These are phyloP conservation scores for Leptodactylus fallax DNA, from an alignment of 2,797 vertebrate species.

Conservation along the genomic window DNA sequence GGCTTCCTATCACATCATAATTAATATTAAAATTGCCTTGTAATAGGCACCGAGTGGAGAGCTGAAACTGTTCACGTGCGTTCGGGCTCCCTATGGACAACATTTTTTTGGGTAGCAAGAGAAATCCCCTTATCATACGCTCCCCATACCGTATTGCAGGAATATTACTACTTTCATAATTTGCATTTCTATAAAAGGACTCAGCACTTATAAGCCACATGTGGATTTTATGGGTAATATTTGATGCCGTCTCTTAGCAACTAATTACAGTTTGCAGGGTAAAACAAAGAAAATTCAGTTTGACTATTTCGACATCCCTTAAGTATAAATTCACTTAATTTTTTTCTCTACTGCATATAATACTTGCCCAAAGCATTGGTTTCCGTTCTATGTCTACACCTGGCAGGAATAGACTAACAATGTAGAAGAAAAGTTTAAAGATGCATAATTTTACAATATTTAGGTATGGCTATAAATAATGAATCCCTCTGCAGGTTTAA, in stretches of 20 bases:
- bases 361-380: background rate
- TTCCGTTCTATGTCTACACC: background rate
- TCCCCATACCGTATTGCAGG: background rate
- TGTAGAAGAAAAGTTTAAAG: background rate
- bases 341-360: background rate
- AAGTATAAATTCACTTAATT: conserved; percentile 54
- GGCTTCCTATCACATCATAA: conserved; percentile 68
- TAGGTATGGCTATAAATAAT: background rate
- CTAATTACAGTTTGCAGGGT: conserved; percentile 64
- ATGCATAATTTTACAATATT: background rate
- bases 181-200: conserved; percentile 63
- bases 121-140: conserved; percentile 62
- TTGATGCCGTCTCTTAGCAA: conserved; percentile 67
- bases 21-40: conserved; percentile 67
- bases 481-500: background rate
- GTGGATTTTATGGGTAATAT: conserved; percentile 51
- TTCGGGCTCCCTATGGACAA: conserved; percentile 43
- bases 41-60: conserved; percentile 64
- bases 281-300: conserved; percentile 62
- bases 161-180: background rate
- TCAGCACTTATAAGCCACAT: conserved; percentile 34
- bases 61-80: conserved; percentile 24
- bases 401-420: background rate
- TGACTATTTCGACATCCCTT: background rate
- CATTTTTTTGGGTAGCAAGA: conserved; percentile 59